Evolutionary conservation across 2,113 vertebrate species (phyloP).

Genomic region (Fukomys damarensis): DNA sequence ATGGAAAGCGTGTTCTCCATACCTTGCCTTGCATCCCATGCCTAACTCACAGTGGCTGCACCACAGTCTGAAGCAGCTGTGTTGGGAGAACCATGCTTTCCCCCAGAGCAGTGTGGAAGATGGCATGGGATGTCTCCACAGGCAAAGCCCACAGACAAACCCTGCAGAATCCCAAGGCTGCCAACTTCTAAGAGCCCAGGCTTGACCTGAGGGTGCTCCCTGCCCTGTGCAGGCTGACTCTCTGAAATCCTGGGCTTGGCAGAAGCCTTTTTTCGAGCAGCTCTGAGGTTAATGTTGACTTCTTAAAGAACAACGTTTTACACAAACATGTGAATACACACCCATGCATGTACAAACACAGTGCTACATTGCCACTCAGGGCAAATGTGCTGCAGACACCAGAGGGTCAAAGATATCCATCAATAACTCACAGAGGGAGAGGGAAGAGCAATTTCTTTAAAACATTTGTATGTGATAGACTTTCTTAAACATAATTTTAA

Average conservation of each 20-base stretch:
- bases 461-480: neutral
- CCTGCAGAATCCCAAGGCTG: neutral
- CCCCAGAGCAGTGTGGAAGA: neutral
- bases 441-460: neutral
- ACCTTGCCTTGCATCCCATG: neutral
- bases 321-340: rapidly evolving
- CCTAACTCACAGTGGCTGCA: rapidly evolving
- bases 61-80: neutral
- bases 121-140: neutral
- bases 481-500: neutral
- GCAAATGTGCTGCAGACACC: neutral
- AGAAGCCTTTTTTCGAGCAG: neutral
- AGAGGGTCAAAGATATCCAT: neutral
- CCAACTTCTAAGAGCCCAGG: neutral
- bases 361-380: neutral
- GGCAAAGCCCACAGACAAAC: neutral
- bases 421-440: neutral
- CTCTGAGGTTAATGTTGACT: neutral
- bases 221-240: neutral
- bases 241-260: no score
- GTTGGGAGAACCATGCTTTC: neutral
- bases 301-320: neutral
- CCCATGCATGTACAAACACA: neutral
- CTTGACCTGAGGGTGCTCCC: neutral
- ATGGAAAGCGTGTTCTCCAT: neutral